Percentiles rank a stretch among this genome's conserved stretches.
These are phyloP conservation scores for Natrix natrix DNA, from an alignment of 2,797 vertebrate genomes.

Conservation along the genomic window DNA sequence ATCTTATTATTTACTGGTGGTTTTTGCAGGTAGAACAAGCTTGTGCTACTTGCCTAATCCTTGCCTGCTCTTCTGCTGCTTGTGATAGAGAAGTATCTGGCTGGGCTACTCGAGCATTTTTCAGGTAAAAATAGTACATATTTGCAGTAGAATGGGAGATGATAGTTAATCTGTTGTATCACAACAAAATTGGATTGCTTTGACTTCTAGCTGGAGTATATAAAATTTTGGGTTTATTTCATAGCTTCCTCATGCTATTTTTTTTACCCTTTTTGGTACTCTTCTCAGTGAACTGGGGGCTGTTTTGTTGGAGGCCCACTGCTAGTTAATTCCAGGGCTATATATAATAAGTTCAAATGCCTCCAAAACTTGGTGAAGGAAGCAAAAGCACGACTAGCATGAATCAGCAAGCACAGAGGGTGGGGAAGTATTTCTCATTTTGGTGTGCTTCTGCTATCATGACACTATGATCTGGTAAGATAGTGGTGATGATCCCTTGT, in stretches of 20 bases:
- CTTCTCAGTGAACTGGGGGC: not conserved
- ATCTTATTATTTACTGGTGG: not conserved
- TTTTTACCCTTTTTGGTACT: not conserved
- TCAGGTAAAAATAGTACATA: conserved; percentile 76
- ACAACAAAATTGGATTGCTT: not conserved
- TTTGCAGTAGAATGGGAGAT: not conserved
- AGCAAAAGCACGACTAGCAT: not conserved
- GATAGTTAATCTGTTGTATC: not conserved
- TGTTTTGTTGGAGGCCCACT: not conserved
- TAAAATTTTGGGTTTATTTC: not conserved
- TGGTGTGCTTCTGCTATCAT: not conserved
- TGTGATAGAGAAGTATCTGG: conserved; percentile 89
- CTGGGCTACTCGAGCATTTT: conserved; percentile 94
- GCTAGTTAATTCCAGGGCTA: not conserved
- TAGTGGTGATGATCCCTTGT: not conserved
- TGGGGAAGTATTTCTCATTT: not conserved
- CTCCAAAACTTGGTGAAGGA: not conserved
- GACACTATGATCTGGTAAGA: not conserved
- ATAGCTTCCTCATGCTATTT: not conserved
- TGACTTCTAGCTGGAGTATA: not conserved
- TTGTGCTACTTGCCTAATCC: conserved; percentile 90
- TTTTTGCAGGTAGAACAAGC: conserved; percentile 89
- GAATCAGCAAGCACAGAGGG: not conserved
- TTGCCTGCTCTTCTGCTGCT: conserved; percentile 89
- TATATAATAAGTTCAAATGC: not conserved